These are phyloP conservation scores for Pachydiplax longipennis DNA, from an alignment of 2,888 invertebrate species.

Conservation along the genomic window DNA sequence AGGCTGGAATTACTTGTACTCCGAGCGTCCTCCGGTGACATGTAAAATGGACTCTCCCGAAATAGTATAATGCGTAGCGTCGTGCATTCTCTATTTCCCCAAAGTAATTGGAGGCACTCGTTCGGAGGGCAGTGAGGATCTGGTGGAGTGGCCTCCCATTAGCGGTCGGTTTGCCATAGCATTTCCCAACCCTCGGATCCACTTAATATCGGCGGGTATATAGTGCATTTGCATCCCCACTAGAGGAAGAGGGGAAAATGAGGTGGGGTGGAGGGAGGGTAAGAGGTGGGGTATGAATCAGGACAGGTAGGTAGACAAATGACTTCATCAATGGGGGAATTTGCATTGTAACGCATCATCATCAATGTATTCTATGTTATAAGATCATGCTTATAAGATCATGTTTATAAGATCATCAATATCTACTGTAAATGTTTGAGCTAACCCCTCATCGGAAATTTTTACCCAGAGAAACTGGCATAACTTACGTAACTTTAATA, in stretches of 20 bases:
- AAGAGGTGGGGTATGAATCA: no score
- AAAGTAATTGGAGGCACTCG: conserved; percentile 36
- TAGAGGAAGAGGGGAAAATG: neutral
- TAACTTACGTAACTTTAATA: no score
- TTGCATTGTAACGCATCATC: no score
- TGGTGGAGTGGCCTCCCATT: conserved; percentile 10
- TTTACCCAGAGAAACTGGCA: no score
- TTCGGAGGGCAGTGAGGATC: neutral
- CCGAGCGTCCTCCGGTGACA: neutral
- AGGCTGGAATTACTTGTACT: neutral
- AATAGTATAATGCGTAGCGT: neutral
- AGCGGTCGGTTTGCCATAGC: conserved; percentile 30
- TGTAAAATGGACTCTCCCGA: neutral
- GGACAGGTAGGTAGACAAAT: no score
- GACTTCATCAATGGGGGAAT: no score
- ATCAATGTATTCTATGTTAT: no score
- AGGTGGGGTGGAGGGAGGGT: neutral
- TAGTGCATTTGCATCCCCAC: neutral
- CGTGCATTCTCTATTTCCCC: neutral
- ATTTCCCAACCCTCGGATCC: neutral
- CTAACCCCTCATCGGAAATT: no score
- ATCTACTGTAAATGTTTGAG: no score
- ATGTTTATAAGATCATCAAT: no score
- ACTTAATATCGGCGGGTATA: neutral
- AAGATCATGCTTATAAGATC: no score